phyloP scores from a whole-genome alignment of 2,113 vertebrate genomes.

The Silurus asotus region DNA sequence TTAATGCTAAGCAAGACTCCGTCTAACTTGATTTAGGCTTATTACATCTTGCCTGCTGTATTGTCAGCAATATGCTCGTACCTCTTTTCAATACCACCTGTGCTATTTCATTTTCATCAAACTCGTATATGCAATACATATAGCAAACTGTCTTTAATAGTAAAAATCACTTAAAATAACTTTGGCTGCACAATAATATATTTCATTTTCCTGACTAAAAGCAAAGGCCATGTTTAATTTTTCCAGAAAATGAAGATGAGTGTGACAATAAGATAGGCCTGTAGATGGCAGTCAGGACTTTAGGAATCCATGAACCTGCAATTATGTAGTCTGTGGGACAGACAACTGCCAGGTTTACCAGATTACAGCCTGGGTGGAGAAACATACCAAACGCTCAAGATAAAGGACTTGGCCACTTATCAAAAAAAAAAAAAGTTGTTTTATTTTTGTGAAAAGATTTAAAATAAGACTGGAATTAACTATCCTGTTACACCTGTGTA shows the following conservation, averaged over 20 bases:
- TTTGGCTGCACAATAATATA: slow-evolving; percentile 24
- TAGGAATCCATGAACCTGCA: slow-evolving; percentile 54
- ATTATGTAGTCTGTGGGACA: slow-evolving; percentile 59
- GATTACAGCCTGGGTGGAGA: slow-evolving; percentile 28
- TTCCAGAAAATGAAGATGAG: neutral
- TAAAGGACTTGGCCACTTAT: neutral
- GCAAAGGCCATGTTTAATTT: slow-evolving; percentile 25
- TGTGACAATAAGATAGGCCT: slow-evolving; percentile 62
- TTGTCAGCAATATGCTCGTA: slow-evolving; percentile 33
- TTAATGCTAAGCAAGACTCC: slow-evolving; percentile 36
- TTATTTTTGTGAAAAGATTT: neutral
- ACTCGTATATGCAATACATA: slow-evolving; percentile 13
- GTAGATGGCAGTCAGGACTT: slow-evolving; percentile 81
- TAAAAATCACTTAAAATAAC: slow-evolving; percentile 32
- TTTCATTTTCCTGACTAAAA: slow-evolving; percentile 25
- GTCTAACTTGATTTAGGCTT: slow-evolving; percentile 41
- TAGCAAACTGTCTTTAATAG: slow-evolving; percentile 24
- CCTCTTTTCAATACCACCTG: slow-evolving; percentile 10
- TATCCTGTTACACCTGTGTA: neutral
- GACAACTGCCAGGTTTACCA: slow-evolving; percentile 56
- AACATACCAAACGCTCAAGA: neutral
- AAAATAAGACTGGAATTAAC: neutral
- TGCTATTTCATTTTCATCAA: slow-evolving; percentile 40
- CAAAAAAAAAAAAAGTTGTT: neutral
- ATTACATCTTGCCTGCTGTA: slow-evolving; percentile 25